Conservation (phyloP, 1,140 invertebrate species). For the Lordiphosa collinella region DNA sequence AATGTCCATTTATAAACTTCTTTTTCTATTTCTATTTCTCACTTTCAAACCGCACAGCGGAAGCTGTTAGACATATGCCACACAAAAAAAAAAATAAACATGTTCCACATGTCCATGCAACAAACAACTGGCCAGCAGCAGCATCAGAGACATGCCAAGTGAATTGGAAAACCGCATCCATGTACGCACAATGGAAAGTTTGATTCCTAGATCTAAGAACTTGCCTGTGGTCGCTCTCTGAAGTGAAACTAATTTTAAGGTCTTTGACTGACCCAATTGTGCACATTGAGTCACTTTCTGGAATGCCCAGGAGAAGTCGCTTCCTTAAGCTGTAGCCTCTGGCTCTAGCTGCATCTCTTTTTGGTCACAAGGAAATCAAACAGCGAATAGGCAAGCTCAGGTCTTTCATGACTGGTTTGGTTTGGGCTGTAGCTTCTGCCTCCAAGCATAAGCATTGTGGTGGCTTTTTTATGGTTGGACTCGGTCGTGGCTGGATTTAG, state of each 20-base stretch:
- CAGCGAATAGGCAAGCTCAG: conserved; percentile 45
- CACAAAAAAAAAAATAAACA: conserved; percentile 25
- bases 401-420: conserved; percentile 36
- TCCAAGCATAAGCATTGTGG: conserved; percentile 35
- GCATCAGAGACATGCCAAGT: conserved; percentile 43
- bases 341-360: conserved; percentile 11
- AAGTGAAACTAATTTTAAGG: conserved; percentile 16
- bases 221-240: conserved; percentile 1
- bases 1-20: conserved; percentile 1
- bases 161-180: conserved; percentile 67
- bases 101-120: conserved; percentile 59
- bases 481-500: conserved; percentile 53
- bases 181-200: conserved; percentile 53
- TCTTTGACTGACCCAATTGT: conserved; percentile 26
- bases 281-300: conserved; percentile 44
- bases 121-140: too few relatives aligned
- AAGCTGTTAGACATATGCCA: conserved; percentile 23
- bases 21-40: conserved; percentile 29
- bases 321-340: neutral
- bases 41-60: conserved; percentile 54
- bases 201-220: conserved; percentile 28
- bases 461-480: conserved; percentile 57
- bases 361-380: conserved; percentile 58
- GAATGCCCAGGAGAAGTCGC: conserved; percentile 10
- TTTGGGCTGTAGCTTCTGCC: conserved; percentile 65